Percentiles rank a stretch among this genome's conserved stretches.
Evolutionary conservation across 2,113 vertebrate genomes (phyloP).

Genomic region (Macquaria ambigua): DNA sequence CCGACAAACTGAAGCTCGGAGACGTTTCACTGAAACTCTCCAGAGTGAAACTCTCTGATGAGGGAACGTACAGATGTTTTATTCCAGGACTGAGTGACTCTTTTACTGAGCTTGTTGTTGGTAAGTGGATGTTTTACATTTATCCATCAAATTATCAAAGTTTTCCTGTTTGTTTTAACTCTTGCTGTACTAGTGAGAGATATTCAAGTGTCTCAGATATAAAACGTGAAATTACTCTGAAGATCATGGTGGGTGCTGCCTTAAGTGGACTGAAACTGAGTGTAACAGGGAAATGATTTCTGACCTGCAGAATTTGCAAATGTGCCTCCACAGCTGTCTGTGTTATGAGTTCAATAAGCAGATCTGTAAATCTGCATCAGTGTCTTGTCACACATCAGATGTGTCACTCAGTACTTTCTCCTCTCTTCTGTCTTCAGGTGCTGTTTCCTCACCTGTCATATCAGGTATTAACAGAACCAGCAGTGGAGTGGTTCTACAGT

Average conservation of each 20-base stretch:
- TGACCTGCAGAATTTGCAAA: background rate
- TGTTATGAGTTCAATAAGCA: background rate
- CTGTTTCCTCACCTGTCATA: too few relatives aligned
- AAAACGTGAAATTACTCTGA: background rate
- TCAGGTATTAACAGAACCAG: too few relatives aligned
- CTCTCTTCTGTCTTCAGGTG: too few relatives aligned
- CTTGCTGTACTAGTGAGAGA: background rate
- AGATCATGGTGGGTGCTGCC: background rate
- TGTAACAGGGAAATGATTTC: background rate
- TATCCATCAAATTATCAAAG: background rate
- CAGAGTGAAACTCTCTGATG: conserved; percentile 6
- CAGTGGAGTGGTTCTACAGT: too few relatives aligned
- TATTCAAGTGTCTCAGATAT: background rate
- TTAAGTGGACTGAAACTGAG: background rate
- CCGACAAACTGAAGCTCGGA: background rate
- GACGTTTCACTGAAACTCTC: conserved; percentile 22
- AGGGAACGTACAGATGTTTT: background rate
- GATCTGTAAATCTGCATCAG: background rate
- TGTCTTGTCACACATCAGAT: too few relatives aligned
- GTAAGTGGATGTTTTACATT: background rate
- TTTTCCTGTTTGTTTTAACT: background rate
- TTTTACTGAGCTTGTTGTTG: background rate
- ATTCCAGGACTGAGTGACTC: background rate
- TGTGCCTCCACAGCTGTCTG: background rate
- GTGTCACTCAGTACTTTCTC: too few relatives aligned